A percentile compares a stretch with the other conserved stretches of the same genome.
These are phyloP conservation scores for Strix occidentalis DNA, from an alignment of 2,797 vertebrate genomes.

Conservation along the genomic window DNA sequence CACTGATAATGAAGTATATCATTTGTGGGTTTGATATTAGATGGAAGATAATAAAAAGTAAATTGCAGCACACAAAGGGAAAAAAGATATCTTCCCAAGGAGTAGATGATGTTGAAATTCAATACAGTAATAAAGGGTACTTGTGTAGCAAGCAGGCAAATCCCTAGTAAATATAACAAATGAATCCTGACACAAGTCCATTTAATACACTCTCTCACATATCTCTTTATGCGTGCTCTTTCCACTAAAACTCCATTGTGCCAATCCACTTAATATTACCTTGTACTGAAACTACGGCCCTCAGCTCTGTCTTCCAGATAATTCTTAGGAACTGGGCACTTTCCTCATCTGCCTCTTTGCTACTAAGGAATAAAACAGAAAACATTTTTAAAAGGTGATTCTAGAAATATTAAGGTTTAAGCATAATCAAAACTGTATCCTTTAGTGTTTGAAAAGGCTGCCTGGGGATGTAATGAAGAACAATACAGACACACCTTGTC, in stretches of 20 bases:
- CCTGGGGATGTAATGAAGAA: background rate
- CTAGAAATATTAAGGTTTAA: background rate
- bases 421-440: background rate
- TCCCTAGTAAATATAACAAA: slow-evolving; percentile 21
- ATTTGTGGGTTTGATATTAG: background rate
- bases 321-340: background rate
- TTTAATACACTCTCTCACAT: background rate
- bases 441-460: background rate
- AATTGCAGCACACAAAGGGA: background rate
- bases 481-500: background rate
- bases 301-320: background rate
- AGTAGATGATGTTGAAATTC: background rate
- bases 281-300: background rate
- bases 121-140: background rate
- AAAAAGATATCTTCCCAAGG: background rate
- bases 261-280: background rate
- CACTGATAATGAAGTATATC: background rate
- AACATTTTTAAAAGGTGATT: background rate
- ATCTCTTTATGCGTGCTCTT: background rate
- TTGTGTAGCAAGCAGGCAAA: background rate
- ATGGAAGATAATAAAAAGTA: slow-evolving; percentile 7
- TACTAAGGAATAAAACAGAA: background rate
- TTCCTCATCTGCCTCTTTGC: background rate
- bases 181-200: slow-evolving; percentile 16
- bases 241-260: background rate